A percentile compares a stretch with the other conserved stretches of the same genome.
phyloP scores from a whole-genome alignment of 2,797 vertebrate species.

The Aphelocoma californica region DNA sequence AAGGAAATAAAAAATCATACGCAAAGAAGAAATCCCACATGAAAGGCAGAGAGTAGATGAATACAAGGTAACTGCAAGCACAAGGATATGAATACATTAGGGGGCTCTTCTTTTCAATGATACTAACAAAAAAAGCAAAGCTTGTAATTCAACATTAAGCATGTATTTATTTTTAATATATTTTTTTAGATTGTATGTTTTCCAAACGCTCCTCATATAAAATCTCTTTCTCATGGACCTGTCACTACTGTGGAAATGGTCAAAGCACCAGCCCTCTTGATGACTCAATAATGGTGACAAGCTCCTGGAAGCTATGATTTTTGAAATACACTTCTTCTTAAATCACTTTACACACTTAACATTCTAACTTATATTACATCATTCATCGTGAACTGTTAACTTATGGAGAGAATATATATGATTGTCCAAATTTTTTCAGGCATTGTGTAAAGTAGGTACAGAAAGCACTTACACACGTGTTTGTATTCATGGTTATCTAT shows the following conservation, averaged over 20 bases:
- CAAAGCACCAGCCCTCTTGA: neutral
- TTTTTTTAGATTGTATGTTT: neutral
- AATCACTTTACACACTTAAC: neutral
- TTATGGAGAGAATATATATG: neutral
- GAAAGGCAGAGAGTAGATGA: neutral
- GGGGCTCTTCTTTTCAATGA: neutral
- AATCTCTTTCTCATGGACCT: neutral
- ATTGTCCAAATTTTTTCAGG: neutral
- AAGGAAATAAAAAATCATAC: conserved; percentile 52
- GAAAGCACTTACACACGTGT: neutral
- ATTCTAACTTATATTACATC: neutral
- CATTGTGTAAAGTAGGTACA: neutral
- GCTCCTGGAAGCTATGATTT: neutral
- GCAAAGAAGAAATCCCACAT: conserved; percentile 42
- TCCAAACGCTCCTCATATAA: neutral
- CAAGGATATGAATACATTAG: conserved; percentile 16
- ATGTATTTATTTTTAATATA: neutral
- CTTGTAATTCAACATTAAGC: conserved; percentile 7
- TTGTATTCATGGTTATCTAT: neutral
- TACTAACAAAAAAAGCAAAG: conserved; percentile 26
- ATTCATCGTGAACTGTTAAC: neutral
- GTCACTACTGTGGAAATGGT: neutral
- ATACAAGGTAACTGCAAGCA: conserved; percentile 4
- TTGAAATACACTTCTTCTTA: neutral
- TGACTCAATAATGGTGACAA: neutral